Conservation (phyloP, 2,797 vertebrate species). For the Tokudaia muenninki region DNA sequence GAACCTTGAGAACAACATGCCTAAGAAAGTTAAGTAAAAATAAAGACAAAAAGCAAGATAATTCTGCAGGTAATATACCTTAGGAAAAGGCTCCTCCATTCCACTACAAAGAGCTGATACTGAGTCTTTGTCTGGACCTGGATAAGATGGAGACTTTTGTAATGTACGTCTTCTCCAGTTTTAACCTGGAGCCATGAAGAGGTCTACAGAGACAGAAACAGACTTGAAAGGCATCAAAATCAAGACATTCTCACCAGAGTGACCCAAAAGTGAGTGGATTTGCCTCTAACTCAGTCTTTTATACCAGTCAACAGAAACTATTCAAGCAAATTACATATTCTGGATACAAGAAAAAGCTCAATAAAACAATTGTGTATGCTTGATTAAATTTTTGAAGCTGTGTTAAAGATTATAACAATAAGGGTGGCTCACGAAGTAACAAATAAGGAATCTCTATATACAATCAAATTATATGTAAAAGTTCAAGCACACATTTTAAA, state of each 20-base stretch:
- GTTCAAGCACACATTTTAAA: background rate
- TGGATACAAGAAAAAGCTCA: background rate
- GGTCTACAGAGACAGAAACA: background rate
- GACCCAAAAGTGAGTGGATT: background rate
- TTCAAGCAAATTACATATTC: background rate
- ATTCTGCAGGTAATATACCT: background rate
- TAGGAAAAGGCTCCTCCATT: background rate
- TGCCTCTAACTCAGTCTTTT: background rate
- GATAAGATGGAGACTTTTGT: background rate
- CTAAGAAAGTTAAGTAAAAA: background rate
- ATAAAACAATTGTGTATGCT: background rate
- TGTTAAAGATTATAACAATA: background rate
- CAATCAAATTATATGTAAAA: background rate
- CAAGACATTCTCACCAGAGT: background rate
- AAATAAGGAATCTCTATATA: background rate
- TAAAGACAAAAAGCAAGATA: background rate
- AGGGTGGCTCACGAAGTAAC: background rate
- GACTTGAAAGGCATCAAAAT: background rate
- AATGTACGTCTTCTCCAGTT: background rate
- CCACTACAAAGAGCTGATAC: background rate
- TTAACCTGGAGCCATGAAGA: background rate
- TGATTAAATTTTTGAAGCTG: slow-evolving; percentile 5
- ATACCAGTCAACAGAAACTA: background rate
- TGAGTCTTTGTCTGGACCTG: background rate
- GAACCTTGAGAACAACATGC: background rate